These are phyloP conservation scores for Zeuzera pyrina DNA, from an alignment of 2,888 invertebrate genomes.

Conservation along the genomic window DNA sequence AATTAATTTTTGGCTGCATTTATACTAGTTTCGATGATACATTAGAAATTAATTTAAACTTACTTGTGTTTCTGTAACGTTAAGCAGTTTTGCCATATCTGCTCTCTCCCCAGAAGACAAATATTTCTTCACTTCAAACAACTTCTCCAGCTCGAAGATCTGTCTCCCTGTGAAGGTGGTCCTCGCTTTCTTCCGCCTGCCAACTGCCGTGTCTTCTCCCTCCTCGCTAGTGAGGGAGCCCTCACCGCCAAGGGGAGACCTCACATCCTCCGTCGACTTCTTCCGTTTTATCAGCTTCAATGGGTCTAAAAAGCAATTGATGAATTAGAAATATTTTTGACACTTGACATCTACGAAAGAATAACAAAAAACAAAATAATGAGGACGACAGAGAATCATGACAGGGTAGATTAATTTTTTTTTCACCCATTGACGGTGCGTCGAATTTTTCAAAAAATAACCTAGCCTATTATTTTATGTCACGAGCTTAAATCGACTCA, in stretches of 20 bases:
- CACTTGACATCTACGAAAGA: too few species aligned
- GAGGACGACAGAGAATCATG: too few species aligned
- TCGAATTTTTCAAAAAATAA: too few species aligned
- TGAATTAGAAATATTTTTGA: too few species aligned
- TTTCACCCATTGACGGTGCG: too few species aligned
- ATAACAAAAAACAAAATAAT: too few species aligned
- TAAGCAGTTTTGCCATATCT: constrained; percentile 94
- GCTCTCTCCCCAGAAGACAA: constrained; percentile 94
- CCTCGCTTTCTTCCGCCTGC: constrained; percentile 85
- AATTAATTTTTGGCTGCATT: too few species aligned
- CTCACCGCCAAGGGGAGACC: constrained; percentile 56
- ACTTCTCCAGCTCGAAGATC: constrained; percentile 96
- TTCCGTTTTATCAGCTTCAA: constrained; percentile 58
- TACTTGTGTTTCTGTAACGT: constrained; percentile 98
- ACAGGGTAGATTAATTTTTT: too few species aligned
- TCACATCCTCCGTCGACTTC: constrained; percentile 59
- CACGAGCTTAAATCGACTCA: too few species aligned
- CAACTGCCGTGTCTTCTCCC: constrained; percentile 71
- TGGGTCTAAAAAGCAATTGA: too few species aligned
- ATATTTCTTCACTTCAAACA: constrained; percentile 97
- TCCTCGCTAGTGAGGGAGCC: constrained; percentile 61
- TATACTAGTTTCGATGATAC: too few species aligned
- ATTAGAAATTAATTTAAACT: constrained; percentile 24
- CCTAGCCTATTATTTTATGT: too few species aligned
- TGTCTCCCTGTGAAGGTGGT: constrained; percentile 97